Conservation (phyloP, 2,797 vertebrate species). For the Oryzias dopingdopingensis region DNA sequence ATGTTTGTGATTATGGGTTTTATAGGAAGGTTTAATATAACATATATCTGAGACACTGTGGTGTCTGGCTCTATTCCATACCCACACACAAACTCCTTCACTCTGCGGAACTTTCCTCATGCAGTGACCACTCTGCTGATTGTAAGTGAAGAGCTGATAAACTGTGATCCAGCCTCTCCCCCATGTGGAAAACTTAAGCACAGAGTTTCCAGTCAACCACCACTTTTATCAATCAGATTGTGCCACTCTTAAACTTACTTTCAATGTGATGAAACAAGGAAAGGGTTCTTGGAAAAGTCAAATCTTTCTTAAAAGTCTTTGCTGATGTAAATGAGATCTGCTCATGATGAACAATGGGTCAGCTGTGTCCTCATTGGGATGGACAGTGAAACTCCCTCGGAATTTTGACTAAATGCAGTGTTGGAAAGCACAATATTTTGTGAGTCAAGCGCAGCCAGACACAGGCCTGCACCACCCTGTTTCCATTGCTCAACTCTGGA, state of each 20-base stretch:
- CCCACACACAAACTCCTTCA: conserved; percentile 1
- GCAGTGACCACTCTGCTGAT: conserved; percentile 40
- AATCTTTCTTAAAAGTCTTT: too few relatives aligned
- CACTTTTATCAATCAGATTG: too few relatives aligned
- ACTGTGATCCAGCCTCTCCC: conserved; percentile 54
- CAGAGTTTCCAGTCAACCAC: conserved; percentile 17
- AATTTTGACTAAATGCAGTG: conserved; percentile 34
- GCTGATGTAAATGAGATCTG: too few relatives aligned
- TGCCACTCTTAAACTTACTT: too few relatives aligned
- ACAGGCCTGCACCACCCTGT: conserved; percentile 50
- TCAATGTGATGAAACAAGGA: too few relatives aligned
- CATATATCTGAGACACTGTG: too few relatives aligned
- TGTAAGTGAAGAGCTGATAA: conserved; percentile 41
- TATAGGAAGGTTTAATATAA: too few relatives aligned
- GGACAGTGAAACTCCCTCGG: conserved; percentile 12
- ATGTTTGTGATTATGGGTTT: too few relatives aligned
- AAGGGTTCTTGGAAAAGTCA: too few relatives aligned
- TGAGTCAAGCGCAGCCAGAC: conserved; percentile 50
- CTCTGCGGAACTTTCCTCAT: conserved; percentile 12
- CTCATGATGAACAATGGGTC: too few relatives aligned
- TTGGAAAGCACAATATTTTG: conserved; percentile 24
- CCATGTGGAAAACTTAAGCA: conserved; percentile 60
- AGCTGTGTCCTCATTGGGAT: not conserved
- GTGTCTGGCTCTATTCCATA: too few relatives aligned
- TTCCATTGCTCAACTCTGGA: conserved; percentile 47